Base-by-base conservation (phyloP, 2,888 invertebrate genomes). In the Sarcophaga caerulescens region DNA sequence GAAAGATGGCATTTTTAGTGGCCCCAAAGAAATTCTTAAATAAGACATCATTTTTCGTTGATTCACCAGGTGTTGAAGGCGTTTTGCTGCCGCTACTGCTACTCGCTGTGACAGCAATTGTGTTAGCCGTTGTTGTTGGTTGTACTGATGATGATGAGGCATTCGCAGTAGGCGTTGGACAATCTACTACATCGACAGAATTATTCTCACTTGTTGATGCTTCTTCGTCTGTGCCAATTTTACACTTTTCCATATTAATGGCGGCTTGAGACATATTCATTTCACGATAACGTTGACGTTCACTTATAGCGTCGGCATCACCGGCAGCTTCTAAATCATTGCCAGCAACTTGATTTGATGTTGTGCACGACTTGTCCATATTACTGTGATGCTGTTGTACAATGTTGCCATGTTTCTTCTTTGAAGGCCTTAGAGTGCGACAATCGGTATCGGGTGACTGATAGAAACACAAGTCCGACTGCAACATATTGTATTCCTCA, bases 21-120 rank as follows among this genome's bases (percentile, higher is more conserved):
- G 93, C 93, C 35, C 93, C 93, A 80, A 93, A 93, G 87, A 93
- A 92, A 84, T 92, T 93, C 87, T 93, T 93, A 60, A 93, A 93
- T n/a, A 93, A 89, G 63, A 93, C 91, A 88, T 93, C 93, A 84
- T 93, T 93, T 71, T 93, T 93, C 25, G 90, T 88, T 81, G 89
- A 90, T 81, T 90, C 90, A 11, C 80, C 85, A 57, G 84, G 85
- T 6, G 84, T 84, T 81, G 90, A 87, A 85, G 88, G 60, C 87
- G 88, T 89, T 63, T 89, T 89, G 8, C 86, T 82, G n/a, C 85
- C 84, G 19, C 88, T 79, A 44, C 85, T 84, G n/a, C 35, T 68
- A 19, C 25, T 71, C 60, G 81, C 19, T 14, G 89, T 82, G 3
- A 87, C 84, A n/a, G 83, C 79, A 17, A 88, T 74, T 35, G 88